Conservation (phyloP, 2,888 invertebrate genomes). For the Lasioglossum figueresi region DNA sequence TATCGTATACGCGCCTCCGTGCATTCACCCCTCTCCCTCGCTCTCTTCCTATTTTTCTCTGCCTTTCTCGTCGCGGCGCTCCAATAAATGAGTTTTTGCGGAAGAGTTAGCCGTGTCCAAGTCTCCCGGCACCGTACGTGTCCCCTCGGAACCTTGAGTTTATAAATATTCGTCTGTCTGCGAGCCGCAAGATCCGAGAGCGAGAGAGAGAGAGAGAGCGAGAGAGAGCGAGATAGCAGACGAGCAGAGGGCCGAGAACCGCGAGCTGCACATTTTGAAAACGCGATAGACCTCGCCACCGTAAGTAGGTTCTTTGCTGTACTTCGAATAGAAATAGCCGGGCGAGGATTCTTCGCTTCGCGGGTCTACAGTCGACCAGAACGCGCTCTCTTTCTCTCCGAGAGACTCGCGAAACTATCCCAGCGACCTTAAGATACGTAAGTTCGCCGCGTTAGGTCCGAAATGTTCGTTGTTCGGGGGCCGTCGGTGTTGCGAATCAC, state of each 20-base stretch:
- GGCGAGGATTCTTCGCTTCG: not conserved
- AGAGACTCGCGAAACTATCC: not conserved
- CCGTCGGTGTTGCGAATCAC: too few species aligned
- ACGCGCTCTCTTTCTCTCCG: not conserved
- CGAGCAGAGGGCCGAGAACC: not conserved
- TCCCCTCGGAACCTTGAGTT: constrained; percentile 30
- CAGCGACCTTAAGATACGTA: not conserved
- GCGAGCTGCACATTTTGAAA: constrained; percentile 17
- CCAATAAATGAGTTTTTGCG: constrained; percentile 12
- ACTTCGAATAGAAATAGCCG: constrained; percentile 15
- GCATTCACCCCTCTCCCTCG: not conserved
- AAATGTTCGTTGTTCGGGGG: not conserved
- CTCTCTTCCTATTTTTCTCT: not conserved
- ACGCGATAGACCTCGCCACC: constrained; percentile 7
- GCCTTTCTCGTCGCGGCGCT: not conserved
- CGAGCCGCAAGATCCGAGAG: not conserved
- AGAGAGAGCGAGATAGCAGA: not conserved
- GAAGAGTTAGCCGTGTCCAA: constrained; percentile 1
- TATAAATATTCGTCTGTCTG: constrained; percentile 46
- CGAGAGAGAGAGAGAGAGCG: not conserved
- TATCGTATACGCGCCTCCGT: not conserved
- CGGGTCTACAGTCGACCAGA: not conserved
- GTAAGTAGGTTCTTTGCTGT: constrained; percentile 16
- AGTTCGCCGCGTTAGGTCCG: too few species aligned
- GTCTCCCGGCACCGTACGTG: not conserved